These are phyloP conservation scores for Pipistrellus pipistrellus DNA, from an alignment of 2,797 vertebrate species.

Conservation along the genomic window DNA sequence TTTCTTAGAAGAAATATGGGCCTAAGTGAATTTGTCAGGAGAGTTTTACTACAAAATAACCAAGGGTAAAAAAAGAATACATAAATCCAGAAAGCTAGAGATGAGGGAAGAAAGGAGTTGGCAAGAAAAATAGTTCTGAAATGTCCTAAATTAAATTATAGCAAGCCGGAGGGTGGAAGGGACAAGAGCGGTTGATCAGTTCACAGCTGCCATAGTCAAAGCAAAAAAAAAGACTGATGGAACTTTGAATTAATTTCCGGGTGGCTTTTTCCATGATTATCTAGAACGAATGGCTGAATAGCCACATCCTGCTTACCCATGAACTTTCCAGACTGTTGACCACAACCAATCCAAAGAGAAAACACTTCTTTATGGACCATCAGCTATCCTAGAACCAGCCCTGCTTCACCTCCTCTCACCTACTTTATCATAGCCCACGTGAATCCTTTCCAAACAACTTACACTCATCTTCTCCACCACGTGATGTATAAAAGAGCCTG, in stretches of 20 bases:
- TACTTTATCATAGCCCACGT: not conserved
- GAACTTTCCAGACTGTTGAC: not conserved
- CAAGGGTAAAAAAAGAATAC: not conserved
- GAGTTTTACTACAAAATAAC: conserved; percentile 22
- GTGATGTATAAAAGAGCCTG: not conserved
- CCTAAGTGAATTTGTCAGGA: not conserved
- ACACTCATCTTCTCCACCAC: not conserved
- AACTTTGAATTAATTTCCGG: not conserved
- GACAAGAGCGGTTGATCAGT: not conserved
- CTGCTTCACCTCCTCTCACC: not conserved
- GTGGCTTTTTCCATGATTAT: not conserved
- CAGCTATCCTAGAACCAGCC: not conserved
- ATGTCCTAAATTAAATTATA: not conserved
- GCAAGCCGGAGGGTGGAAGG: not conserved
- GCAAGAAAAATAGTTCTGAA: not conserved
- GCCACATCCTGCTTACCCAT: not conserved
- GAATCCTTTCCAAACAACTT: not conserved
- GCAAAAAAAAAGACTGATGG: not conserved
- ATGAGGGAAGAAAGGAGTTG: not conserved
- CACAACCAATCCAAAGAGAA: not conserved
- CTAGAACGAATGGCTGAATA: not conserved
- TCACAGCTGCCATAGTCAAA: not conserved
- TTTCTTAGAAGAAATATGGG: conserved; percentile 1
- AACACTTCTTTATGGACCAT: not conserved
- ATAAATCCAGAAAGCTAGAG: not conserved